Conservation (phyloP, 2,797 vertebrate genomes). For the Cirrhinus molitorella region DNA sequence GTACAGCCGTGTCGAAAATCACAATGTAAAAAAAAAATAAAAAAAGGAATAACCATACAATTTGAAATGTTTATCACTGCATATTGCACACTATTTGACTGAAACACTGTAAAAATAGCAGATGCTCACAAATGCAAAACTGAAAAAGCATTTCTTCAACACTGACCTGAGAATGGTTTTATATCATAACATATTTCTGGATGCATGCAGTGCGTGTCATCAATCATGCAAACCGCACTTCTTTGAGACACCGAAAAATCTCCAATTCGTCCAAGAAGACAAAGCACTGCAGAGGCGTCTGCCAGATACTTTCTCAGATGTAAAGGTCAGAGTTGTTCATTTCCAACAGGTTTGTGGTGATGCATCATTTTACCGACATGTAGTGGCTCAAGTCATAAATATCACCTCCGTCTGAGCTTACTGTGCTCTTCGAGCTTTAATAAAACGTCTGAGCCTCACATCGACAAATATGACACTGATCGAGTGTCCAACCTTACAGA, state of each 20-base stretch:
- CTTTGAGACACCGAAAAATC: background rate
- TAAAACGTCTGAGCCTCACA: background rate
- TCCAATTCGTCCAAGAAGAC: background rate
- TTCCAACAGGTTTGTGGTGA: conserved; percentile 8
- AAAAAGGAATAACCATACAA: too few relatives aligned
- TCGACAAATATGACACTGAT: conserved; percentile 20
- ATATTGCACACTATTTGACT: too few relatives aligned
- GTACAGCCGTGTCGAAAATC: too few relatives aligned
- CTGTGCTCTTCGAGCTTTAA: background rate
- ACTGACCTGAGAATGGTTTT: background rate
- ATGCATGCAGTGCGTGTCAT: background rate
- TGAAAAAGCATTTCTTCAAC: background rate
- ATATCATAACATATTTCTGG: background rate
- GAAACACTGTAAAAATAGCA: too few relatives aligned
- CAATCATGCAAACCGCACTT: background rate
- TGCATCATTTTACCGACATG: background rate
- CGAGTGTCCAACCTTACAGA: background rate
- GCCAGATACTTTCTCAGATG: conserved; percentile 7
- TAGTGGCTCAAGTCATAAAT: background rate
- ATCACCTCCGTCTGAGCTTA: background rate
- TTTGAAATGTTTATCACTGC: too few relatives aligned
- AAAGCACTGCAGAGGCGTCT: background rate
- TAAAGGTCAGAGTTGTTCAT: conserved; percentile 5
- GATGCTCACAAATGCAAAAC: too few relatives aligned
- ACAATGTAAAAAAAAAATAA: too few relatives aligned